Percentiles rank a stretch among this genome's conserved stretches.
Evolutionary conservation across 2,888 invertebrate species (phyloP).

Genomic region (Oasisia sp.): DNA sequence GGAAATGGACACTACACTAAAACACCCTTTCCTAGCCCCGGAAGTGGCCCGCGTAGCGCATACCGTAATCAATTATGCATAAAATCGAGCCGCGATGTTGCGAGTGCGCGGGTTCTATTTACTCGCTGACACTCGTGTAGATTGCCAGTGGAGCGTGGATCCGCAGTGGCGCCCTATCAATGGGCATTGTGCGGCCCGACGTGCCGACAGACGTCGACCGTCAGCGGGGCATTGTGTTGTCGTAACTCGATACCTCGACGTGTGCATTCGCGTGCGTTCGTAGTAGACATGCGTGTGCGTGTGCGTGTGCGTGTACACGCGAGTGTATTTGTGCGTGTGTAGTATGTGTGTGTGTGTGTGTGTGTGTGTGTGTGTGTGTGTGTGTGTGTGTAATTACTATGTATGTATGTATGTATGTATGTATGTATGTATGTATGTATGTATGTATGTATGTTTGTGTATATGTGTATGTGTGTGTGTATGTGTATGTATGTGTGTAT

Average conservation of each 20-base stretch:
- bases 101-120: background rate
- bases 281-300: no score
- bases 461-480: no score
- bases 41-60: background rate
- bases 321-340: background rate
- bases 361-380: no score
- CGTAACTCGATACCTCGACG: background rate
- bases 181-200: background rate
- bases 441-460: no score
- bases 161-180: background rate
- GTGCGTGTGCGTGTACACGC: background rate
- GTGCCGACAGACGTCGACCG: background rate
- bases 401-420: no score
- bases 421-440: no score
- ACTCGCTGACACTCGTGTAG: background rate
- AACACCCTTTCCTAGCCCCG: background rate
- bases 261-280: background rate
- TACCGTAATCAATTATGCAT: slow-evolving; percentile 6
- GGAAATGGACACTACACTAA: background rate
- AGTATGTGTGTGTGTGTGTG: no score
- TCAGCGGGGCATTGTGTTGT: background rate
- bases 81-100: background rate
- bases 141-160: background rate
- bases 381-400: no score
- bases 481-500: no score